phyloP scores from a whole-genome alignment of 2,888 invertebrate genomes.

The Trachelus troglodyta region DNA sequence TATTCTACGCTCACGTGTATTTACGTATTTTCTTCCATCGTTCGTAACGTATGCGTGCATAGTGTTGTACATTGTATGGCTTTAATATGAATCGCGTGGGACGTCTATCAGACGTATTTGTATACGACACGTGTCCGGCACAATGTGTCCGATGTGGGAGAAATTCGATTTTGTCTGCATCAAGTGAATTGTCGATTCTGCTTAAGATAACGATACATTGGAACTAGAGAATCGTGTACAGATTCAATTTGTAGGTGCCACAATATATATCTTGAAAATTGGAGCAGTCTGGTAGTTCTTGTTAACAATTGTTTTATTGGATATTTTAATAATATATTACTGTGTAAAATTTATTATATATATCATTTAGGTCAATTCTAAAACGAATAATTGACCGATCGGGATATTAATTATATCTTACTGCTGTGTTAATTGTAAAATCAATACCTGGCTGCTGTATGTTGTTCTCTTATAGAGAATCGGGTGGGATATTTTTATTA shows the following conservation, averaged over 20 bases:
- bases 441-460: neutral
- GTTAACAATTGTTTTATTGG: neutral
- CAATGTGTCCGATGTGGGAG: neutral
- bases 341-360: neutral
- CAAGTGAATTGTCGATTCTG: neutral
- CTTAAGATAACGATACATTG: neutral
- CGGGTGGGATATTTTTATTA: neutral
- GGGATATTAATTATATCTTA: neutral
- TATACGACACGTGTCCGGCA: neutral
- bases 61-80: neutral
- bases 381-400: neutral
- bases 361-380: neutral
- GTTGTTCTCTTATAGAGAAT: neutral
- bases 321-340: neutral
- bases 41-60: neutral
- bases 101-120: neutral
- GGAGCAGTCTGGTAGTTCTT: neutral
- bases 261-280: neutral
- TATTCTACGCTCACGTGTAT: constrained; percentile 7
- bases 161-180: neutral
- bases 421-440: neutral
- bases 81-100: neutral
- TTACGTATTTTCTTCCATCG: neutral
- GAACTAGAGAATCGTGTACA: neutral
- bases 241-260: neutral